Evolutionary conservation across 2,888 invertebrate genomes (phyloP).

Genomic region (Anaspis maculata): DNA sequence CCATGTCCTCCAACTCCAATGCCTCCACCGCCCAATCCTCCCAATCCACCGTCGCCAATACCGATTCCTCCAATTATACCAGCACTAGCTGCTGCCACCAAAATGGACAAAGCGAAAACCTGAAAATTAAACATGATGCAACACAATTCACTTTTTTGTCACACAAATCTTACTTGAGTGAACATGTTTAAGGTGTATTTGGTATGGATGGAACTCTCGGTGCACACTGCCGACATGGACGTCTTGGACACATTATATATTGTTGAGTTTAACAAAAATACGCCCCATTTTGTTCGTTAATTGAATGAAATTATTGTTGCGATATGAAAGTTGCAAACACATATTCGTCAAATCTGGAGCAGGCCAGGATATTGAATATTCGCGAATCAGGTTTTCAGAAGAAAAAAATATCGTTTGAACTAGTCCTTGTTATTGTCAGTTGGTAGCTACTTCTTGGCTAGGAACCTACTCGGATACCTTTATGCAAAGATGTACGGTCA

Average conservation of each 20-base stretch:
- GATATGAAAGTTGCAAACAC: neutral
- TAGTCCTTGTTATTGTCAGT: too few species aligned
- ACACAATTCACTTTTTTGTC: too few species aligned
- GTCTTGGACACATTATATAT: too few species aligned
- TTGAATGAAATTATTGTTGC: slow-evolving; percentile 1
- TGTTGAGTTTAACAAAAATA: too few species aligned
- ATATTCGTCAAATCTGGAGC: neutral
- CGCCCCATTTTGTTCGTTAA: neutral
- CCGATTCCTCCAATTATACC: slow-evolving; percentile 7
- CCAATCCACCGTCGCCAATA: slow-evolving; percentile 3
- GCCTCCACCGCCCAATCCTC: neutral
- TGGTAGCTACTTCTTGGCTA: too few species aligned
- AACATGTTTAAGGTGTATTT: too few species aligned
- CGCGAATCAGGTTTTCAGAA: neutral
- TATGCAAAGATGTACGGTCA: too few species aligned
- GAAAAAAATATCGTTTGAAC: too few species aligned
- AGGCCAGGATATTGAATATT: neutral
- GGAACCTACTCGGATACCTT: too few species aligned
- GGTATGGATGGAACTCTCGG: too few species aligned
- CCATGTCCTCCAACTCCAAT: neutral
- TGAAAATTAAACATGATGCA: slow-evolving; percentile 1
- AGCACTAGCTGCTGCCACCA: slow-evolving; percentile 3
- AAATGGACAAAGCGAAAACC: slow-evolving; percentile 2
- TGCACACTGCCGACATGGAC: too few species aligned
- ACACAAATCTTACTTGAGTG: neutral